Evolutionary conservation across 1,140 invertebrate genomes (phyloP).

Genomic region (Ooceraea biroi): DNA sequence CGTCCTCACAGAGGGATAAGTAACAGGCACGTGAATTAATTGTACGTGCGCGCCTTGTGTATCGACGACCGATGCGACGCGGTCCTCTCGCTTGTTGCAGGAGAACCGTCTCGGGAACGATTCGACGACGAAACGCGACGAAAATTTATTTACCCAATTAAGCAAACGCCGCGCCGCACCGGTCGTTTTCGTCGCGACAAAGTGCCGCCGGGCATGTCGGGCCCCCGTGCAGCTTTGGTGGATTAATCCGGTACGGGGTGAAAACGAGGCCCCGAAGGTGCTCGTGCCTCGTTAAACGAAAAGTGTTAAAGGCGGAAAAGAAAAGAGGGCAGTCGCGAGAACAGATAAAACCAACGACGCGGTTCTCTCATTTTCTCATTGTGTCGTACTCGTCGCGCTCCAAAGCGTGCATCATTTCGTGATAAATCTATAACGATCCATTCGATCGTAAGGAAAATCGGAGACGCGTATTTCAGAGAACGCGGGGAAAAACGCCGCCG

Average conservation of each 20-base stretch:
- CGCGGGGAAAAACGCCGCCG: neutral
- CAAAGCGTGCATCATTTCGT: slow-evolving; percentile 7
- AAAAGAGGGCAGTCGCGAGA: slow-evolving; percentile 2
- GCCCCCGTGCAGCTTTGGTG: slow-evolving; percentile 32
- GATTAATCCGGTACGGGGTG: slow-evolving; percentile 45
- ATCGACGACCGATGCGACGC: slow-evolving; percentile 55
- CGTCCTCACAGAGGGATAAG: slow-evolving; percentile 34
- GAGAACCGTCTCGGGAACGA: slow-evolving; percentile 30
- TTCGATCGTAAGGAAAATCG: slow-evolving; percentile 16
- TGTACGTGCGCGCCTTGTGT: slow-evolving; percentile 35
- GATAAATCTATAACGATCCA: slow-evolving; percentile 41
- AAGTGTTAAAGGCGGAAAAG: slow-evolving; percentile 25
- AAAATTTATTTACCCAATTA: slow-evolving; percentile 71
- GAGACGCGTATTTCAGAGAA: neutral
- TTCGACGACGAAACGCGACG: slow-evolving; percentile 42
- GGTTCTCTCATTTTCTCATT: slow-evolving; percentile 11
- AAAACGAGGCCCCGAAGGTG: slow-evolving; percentile 49
- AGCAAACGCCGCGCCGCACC: slow-evolving; percentile 10
- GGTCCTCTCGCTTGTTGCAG: neutral
- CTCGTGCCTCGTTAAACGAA: slow-evolving; percentile 62
- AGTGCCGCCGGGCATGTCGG: slow-evolving; percentile 44
- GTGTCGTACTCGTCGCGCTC: neutral
- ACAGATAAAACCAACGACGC: slow-evolving; percentile 17
- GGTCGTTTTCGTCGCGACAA: slow-evolving; percentile 34
- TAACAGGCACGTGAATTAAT: slow-evolving; percentile 60